These are phyloP conservation scores for Agriopis leucophaearia DNA, from an alignment of 2,888 invertebrate species.

Conservation along the genomic window DNA sequence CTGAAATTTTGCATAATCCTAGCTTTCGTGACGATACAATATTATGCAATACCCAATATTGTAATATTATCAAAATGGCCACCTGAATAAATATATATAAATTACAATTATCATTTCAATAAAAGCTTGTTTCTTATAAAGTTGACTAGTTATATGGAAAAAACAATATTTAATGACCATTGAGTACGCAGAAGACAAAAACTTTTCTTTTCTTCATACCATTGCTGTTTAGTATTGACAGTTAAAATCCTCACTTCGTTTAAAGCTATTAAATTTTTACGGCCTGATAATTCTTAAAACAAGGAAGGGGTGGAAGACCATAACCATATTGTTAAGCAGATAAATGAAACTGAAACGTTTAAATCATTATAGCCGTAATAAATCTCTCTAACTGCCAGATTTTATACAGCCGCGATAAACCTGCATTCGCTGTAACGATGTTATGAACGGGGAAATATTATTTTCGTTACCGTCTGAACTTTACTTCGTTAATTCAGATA, in stretches of 20 bases:
- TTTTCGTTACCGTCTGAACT: conserved; percentile 43
- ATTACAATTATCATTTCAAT: too few relatives aligned
- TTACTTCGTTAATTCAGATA: conserved; percentile 45
- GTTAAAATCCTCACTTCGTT: conserved; percentile 12
- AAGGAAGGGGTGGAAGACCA: conserved; percentile 4
- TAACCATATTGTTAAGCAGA: conserved; percentile 23
- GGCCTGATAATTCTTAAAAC: conserved; percentile 23
- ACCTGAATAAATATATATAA: too few relatives aligned
- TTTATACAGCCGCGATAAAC: conserved; percentile 30
- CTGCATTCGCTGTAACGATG: conserved; percentile 30
- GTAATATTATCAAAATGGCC: too few relatives aligned
- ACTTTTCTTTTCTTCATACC: neutral
- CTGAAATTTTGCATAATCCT: too few relatives aligned
- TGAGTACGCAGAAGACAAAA: neutral
- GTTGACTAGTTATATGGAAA: too few relatives aligned
- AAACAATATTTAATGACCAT: too few relatives aligned
- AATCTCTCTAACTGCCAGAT: conserved; percentile 22
- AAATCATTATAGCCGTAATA: conserved; percentile 28
- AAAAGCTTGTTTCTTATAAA: too few relatives aligned
- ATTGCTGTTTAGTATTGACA: conserved; percentile 5
- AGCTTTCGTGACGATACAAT: too few relatives aligned
- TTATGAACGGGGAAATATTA: conserved; percentile 24
- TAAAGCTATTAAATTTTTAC: conserved; percentile 33
- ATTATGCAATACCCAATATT: too few relatives aligned
- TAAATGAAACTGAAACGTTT: conserved; percentile 21